A percentile compares a stretch with the other conserved stretches of the same genome.
Evolutionary conservation across 2,888 invertebrate species (phyloP).

Genomic region (Troides aeacus): DNA sequence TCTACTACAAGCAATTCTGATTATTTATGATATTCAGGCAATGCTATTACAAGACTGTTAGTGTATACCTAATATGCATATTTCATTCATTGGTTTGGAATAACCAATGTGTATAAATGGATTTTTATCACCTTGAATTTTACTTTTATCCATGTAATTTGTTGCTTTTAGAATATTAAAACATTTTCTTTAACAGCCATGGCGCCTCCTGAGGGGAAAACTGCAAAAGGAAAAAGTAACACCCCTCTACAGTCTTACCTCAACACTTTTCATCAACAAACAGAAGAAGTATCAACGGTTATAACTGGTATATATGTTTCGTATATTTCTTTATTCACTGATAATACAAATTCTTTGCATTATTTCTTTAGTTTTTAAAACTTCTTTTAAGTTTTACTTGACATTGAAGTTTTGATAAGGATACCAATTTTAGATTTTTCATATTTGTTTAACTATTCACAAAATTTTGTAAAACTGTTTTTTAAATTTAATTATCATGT

Average conservation of each 20-base stretch:
- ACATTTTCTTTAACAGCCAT: constrained; percentile 37
- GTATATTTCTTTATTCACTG: neutral
- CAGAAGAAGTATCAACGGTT: constrained; percentile 77
- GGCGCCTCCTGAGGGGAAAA: constrained; percentile 55
- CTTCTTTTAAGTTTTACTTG: neutral
- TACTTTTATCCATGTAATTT: too few relatives aligned
- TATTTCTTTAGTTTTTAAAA: neutral
- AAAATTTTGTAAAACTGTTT: too few relatives aligned
- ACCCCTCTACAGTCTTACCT: constrained; percentile 89
- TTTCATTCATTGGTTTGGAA: neutral
- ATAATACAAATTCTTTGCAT: neutral
- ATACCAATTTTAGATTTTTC: too few relatives aligned
- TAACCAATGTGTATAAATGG: neutral
- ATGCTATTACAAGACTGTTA: neutral
- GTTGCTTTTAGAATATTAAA: neutral
- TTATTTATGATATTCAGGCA: neutral
- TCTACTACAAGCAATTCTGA: neutral
- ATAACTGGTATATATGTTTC: constrained; percentile 55
- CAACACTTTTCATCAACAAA: constrained; percentile 90
- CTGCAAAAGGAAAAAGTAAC: constrained; percentile 65
- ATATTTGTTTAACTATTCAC: too few relatives aligned
- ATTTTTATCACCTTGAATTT: neutral
- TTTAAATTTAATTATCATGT: too few relatives aligned
- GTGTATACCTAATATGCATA: neutral
- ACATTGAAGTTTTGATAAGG: too few relatives aligned